Evolutionary conservation across 1,140 invertebrate species (phyloP), one percentile per base, ranked within the genome.

Genomic region (Ectropis grisescens): DNA sequence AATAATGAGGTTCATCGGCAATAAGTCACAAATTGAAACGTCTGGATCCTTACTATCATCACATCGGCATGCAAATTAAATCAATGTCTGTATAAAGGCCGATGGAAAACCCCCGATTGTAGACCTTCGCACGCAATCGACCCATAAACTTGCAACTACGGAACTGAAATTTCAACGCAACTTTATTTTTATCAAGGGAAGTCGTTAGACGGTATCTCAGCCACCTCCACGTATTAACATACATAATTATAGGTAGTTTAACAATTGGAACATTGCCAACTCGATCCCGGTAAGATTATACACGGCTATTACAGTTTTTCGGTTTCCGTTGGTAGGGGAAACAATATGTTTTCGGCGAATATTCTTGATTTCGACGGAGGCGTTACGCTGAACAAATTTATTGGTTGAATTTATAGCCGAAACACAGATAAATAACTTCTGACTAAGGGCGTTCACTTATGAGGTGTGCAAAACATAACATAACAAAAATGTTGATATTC

Each of bases 121-220:
- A 55, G 38, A 47, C 15, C 40, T 37, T 40, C 38, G 47, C 72
- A 78, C 72, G 72, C 72, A 70, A 78, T 78, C 68, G 60, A 55
- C 46, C 67, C 67, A 78, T 78, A 78, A 74, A 78, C 62, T 69
- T 78, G 65, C 65, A 70, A 53, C 71, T 56, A 65, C 69, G 72
- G 69, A 78, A 74, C 72, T 78, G 52, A 78, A 78, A 78, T 78
- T 78, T 78, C 72, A 78, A 72, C 72, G 72, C 72, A 78, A 70
- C 69, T 71, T 78, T 74, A 72, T 78, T 72, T 78, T 74, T 78
- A 74, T 74, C 72, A 58, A 68, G 71, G 72, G 72, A 78, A 78
- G 72, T 78, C 72, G 72, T 78, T 78, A 78, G 69, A 69, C 65
- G 69, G 33, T 78, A 78, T 78, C 69, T 71, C 61, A 64, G 58